A percentile compares a stretch with the other conserved stretches of the same genome.
Evolutionary conservation across 2,113 vertebrate genomes (phyloP).

Genomic region (Heterotilapia buettikoferi): DNA sequence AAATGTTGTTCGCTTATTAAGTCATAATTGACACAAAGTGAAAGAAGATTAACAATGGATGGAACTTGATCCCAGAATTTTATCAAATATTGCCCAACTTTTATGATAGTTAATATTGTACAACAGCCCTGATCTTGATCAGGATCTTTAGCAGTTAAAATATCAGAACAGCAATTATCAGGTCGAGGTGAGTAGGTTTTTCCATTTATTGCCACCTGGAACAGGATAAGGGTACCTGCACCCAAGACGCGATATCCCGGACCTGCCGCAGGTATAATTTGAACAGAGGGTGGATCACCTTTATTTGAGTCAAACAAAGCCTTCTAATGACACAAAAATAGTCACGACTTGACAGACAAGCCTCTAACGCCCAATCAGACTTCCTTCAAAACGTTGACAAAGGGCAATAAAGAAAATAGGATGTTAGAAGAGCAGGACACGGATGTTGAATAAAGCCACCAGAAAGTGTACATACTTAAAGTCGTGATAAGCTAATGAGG

Average conservation of each 20-base stretch:
- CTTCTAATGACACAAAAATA: constrained; percentile 67
- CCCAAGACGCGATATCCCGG: constrained; percentile 54
- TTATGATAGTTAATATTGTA: constrained; percentile 45
- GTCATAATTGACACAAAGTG: background rate
- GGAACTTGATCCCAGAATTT: constrained; percentile 30
- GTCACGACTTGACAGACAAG: constrained; percentile 43
- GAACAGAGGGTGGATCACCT: constrained; percentile 66
- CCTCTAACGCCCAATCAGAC: constrained; percentile 53
- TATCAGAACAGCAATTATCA: constrained; percentile 53
- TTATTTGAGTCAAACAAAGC: constrained; percentile 71
- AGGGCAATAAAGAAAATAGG: constrained; percentile 65
- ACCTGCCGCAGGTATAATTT: constrained; percentile 54
- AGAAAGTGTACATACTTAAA: constrained; percentile 53
- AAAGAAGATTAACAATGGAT: background rate
- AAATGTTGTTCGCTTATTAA: background rate
- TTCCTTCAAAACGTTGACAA: constrained; percentile 51
- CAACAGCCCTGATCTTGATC: constrained; percentile 21
- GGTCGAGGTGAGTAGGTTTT: constrained; percentile 31
- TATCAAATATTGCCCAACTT: constrained; percentile 56
- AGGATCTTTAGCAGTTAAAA: constrained; percentile 36
- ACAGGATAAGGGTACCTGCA: constrained; percentile 66
- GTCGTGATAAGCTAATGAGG: constrained; percentile 53
- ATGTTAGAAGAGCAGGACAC: constrained; percentile 64
- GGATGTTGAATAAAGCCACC: constrained; percentile 62
- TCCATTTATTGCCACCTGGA: constrained; percentile 62